Evolutionary conservation across 2,797 vertebrate species (phyloP), one percentile per base, ranked within the genome.

Genomic region (Melanotaenia maccullochi): DNA sequence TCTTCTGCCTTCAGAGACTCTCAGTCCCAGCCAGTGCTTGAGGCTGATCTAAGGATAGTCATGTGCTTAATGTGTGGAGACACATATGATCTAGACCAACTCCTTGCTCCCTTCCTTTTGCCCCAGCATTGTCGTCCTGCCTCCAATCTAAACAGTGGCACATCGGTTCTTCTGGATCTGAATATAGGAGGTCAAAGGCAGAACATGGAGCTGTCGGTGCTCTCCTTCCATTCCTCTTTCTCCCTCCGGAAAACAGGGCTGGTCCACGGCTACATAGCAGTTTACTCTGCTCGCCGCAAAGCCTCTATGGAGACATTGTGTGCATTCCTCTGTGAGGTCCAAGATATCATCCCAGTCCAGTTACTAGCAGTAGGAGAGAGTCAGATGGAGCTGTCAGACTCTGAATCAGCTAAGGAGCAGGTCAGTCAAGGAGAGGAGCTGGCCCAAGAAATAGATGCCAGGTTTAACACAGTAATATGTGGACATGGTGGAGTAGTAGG

Each of bases 51-150:
- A 5, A 94, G 96, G 9, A 94, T 99, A 51, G 97, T 96, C 52
- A 95, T 97, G 95, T 99, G 98, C 85, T 81, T 99, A 73, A 97
- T 99, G 97, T 99, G 98, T 61, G 97, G 97, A 5, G 98, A 99
- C 71, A 94, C 95, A 0, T 97, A 95, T 40, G 93, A 95, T 62
- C 85, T 96, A 3, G 97, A 99, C 1, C 97, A 99, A 67, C 93
- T 99, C 35, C 96, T 99, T 1, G 90, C 94, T 13, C 96, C 97
- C 33, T 94, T 99, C 65, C 89, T 99, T 55, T 93, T 96, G 68
- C 95, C 96, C 18, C 96, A 95, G 65, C 90, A 94, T 65, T 98
- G 94, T 85, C 93, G 96, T 8, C 96, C 97, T 6, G 93, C 95
- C 0, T 93, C 93, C 1, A 94, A 89, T 42, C 90, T 94, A 33